Evolutionary conservation across 2,113 vertebrate species (phyloP).

Genomic region (Psilopogon haemacephalus): DNA sequence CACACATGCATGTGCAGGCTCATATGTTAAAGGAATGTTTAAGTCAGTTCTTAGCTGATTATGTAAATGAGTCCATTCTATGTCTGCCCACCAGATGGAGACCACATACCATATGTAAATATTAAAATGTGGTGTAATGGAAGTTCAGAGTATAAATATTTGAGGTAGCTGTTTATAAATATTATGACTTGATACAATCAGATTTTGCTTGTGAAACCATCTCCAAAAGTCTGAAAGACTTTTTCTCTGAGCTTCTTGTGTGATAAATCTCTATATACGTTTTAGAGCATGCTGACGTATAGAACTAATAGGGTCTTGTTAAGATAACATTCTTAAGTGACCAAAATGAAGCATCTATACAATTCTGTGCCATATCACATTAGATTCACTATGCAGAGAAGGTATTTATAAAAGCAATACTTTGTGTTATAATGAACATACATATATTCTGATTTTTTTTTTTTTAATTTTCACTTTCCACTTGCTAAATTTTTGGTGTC

Average conservation of each 20-base stretch:
- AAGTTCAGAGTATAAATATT: background rate
- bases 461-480: background rate
- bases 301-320: background rate
- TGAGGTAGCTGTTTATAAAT: background rate
- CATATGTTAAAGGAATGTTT: background rate
- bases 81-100: constrained; percentile 53
- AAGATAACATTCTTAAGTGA: background rate
- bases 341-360: background rate
- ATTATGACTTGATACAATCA: background rate
- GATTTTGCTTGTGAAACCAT: background rate
- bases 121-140: background rate
- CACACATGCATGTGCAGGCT: fast-evolving
- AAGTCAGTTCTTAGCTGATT: background rate
- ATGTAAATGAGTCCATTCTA: background rate
- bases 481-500: background rate
- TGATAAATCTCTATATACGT: background rate
- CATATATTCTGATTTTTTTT: background rate
- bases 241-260: background rate
- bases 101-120: background rate
- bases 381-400: background rate
- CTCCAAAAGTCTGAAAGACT: background rate
- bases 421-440: background rate
- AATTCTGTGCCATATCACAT: fast-evolving
- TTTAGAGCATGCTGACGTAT: background rate
- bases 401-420: background rate